Evolutionary conservation across 2,797 vertebrate genomes (phyloP).

Genomic region (Sphaeramia orbicularis): DNA sequence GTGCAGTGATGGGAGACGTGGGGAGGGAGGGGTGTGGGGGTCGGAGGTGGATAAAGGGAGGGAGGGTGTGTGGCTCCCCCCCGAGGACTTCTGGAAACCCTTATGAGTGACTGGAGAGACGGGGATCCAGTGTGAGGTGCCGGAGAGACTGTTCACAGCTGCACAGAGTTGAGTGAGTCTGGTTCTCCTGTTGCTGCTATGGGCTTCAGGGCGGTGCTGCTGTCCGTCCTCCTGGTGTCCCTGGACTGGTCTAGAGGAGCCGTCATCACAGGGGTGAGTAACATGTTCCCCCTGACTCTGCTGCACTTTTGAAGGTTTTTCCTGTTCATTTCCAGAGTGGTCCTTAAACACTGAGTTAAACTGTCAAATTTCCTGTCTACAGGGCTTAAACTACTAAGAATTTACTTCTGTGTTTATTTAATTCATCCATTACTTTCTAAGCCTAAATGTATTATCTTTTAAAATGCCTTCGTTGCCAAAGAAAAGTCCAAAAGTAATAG

Average conservation of each 20-base stretch:
- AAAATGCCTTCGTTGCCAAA: too few species aligned
- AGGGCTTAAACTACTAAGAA: too few species aligned
- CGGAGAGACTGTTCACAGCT: conserved; percentile 35
- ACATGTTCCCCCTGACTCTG: not conserved
- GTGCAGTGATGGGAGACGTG: conserved; percentile 46
- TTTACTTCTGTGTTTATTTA: too few species aligned
- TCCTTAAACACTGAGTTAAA: too few species aligned
- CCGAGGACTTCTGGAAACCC: conserved; percentile 61
- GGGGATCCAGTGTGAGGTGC: conserved; percentile 39
- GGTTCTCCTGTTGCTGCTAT: conserved; percentile 75
- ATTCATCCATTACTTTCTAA: too few species aligned
- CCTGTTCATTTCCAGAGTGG: too few species aligned
- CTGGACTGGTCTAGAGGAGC: conserved; percentile 85
- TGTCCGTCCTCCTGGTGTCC: conserved; percentile 85
- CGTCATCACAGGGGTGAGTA: conserved; percentile 94
- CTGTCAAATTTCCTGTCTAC: too few species aligned
- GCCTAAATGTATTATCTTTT: too few species aligned
- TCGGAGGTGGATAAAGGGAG: conserved; percentile 74
- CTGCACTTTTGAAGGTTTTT: too few species aligned
- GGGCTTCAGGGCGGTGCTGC: conserved; percentile 79
- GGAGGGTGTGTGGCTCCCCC: conserved; percentile 51
- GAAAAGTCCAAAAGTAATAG: not conserved
- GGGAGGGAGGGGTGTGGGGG: conserved; percentile 36
- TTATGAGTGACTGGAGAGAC: conserved; percentile 53
- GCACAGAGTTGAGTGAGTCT: conserved; percentile 40